These are phyloP conservation scores for Aulostomus chinensis DNA, from an alignment of 2,797 vertebrate species.

Conservation along the genomic window DNA sequence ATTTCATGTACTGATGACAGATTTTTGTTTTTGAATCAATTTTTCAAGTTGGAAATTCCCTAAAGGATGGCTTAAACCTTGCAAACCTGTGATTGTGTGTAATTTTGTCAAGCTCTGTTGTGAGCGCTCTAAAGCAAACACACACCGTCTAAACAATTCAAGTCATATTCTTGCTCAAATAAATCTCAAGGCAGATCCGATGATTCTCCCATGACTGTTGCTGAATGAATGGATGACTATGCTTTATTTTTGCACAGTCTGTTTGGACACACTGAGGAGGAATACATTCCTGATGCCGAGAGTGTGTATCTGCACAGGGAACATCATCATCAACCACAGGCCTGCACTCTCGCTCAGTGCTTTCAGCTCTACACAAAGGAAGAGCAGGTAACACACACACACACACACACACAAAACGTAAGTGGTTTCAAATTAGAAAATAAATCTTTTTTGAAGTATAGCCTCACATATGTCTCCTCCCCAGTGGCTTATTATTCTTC, in stretches of 20 bases:
- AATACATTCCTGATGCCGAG: constrained; percentile 96
- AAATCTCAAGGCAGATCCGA: too few species aligned
- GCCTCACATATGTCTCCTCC: constrained; percentile 15
- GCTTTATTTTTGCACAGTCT: constrained; percentile 76
- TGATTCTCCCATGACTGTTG: constrained; percentile 3
- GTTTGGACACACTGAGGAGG: constrained; percentile 94
- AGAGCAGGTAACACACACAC: constrained; percentile 85
- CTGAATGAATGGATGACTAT: constrained; percentile 9
- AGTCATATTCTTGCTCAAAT: too few species aligned
- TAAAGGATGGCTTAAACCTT: too few species aligned
- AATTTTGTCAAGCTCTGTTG: too few species aligned
- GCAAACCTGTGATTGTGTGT: too few species aligned
- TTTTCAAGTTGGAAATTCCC: too few species aligned
- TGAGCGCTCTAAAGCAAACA: too few species aligned
- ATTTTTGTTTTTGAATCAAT: too few species aligned
- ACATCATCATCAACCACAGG: constrained; percentile 95
- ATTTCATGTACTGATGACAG: too few species aligned
- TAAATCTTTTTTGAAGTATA: constrained; percentile 16
- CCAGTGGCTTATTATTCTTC: constrained; percentile 26
- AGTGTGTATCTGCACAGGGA: constrained; percentile 94
- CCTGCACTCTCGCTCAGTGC: constrained; percentile 96
- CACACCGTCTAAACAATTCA: too few species aligned
- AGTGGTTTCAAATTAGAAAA: constrained; percentile 14
- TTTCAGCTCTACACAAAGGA: constrained; percentile 99
- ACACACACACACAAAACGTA: not conserved